Evolutionary conservation across 2,113 vertebrate species (phyloP), one percentile per base, ranked within the genome.

Genomic region (Pontoporia blainvillei): DNA sequence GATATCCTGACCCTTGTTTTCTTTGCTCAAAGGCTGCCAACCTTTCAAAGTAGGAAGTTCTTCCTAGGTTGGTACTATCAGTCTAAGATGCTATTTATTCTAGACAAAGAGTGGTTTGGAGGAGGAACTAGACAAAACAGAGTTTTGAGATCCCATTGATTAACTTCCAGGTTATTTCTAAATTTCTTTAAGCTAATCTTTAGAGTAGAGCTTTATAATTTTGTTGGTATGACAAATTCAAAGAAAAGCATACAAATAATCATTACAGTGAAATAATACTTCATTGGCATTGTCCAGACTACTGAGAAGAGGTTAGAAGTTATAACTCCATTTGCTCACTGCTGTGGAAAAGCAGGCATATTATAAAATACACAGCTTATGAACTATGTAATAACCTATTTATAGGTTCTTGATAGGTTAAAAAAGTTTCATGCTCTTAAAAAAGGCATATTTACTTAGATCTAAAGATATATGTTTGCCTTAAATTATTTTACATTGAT

Each of bases 401-500:
- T 62, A 71, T 29, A 89, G 54, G 49, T 75, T 64, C 20, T 85
- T 72, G 31, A 61, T 62, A 44, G 1, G 57, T 87, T 86, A 93
- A 44, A 97, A 89, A 92, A 36, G 34, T 61, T 92, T 31, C 44
- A 54, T 61, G 44, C 29, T 91, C 34, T 64, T 91, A 57, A 84
- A 94, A 82, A 79, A 85, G 44, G 34, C 10, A 39, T 44, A 12
- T 67, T 8, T 86, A 11, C 41, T 75, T 71, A 83, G 29, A 79
- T 66, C 17, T 41, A 91, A 73, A 85, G 78, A 81, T 81, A 91
- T 82, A 88, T 94, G 36, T 69, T 49, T 91, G 17, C 21, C 39
- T 90, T 62, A 34, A 73, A 90, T 73, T 86, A 76, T 81, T 64
- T 87, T 87, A 95, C 11, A 79, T 8, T 69, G 78, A 88, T 92